Conservation (phyloP, 2,888 invertebrate genomes). For the Apodemia hepburni region DNA sequence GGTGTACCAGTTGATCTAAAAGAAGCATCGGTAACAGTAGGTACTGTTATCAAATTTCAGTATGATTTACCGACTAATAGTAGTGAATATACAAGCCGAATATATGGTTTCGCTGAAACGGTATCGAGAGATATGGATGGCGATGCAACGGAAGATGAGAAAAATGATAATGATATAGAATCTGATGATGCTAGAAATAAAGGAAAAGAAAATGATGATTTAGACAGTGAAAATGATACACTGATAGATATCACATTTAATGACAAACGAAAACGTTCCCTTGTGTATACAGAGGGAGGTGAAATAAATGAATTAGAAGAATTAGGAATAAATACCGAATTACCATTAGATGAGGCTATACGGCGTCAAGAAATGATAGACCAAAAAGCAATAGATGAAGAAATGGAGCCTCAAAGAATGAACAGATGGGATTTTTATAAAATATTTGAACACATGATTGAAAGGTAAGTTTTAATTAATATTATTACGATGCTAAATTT, state of each 20-base stretch:
- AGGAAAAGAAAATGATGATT: conserved; percentile 35
- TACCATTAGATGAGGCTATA: conserved; percentile 69
- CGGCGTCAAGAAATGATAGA: conserved; percentile 72
- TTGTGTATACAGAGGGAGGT: conserved; percentile 61
- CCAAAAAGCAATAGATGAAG: conserved; percentile 43
- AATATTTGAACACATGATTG: conserved; percentile 78
- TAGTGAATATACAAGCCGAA: conserved; percentile 76
- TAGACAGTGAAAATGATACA: conserved; percentile 48
- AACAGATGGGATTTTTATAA: conserved; percentile 85
- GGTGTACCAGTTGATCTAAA: conserved; percentile 83
- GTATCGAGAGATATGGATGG: conserved; percentile 64
- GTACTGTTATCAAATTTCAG: conserved; percentile 84
- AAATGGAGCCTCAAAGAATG: conserved; percentile 60
- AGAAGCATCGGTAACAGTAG: conserved; percentile 82
- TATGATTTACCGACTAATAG: conserved; percentile 84
- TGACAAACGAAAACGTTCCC: conserved; percentile 52
- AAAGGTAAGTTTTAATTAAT: conserved; percentile 59
- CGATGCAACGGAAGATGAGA: conserved; percentile 36
- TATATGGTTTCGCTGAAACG: conserved; percentile 64
- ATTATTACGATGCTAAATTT: too few species aligned
- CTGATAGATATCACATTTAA: conserved; percentile 66
- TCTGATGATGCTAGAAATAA: conserved; percentile 38
- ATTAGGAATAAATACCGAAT: conserved; percentile 40
- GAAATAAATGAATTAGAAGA: conserved; percentile 38
- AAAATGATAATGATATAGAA: conserved; percentile 36